These are phyloP conservation scores for Tor tambroides DNA, from an alignment of 2,113 vertebrate genomes.

Conservation along the genomic window DNA sequence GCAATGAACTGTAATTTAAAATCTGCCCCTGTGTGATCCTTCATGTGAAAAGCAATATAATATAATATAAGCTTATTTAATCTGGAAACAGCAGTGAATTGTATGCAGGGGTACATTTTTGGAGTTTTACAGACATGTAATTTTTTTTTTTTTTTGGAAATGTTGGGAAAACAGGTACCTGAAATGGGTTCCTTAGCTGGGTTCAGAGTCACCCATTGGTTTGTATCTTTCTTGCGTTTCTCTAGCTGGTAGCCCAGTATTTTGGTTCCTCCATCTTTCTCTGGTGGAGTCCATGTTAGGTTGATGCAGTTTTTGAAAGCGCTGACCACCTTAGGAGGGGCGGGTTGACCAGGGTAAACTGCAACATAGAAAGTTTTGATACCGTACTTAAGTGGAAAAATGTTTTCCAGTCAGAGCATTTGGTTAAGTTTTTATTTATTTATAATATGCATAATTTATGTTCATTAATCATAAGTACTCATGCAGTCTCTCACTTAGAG, in stretches of 20 bases:
- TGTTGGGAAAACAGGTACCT: constrained; percentile 66
- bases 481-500: constrained; percentile 75
- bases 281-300: constrained; percentile 79
- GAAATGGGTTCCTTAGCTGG: constrained; percentile 69
- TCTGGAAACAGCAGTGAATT: not conserved
- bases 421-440: not conserved
- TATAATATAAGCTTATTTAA: not conserved
- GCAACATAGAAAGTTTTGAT: constrained; percentile 10
- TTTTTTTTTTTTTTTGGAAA: not conserved
- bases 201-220: constrained; percentile 78
- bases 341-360: constrained; percentile 81
- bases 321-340: constrained; percentile 75
- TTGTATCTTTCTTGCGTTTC: constrained; percentile 83
- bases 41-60: not conserved
- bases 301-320: constrained; percentile 77
- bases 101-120: too few species aligned
- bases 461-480: not conserved
- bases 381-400: not conserved
- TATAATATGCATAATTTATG: not conserved
- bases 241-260: constrained; percentile 84
- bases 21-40: not conserved
- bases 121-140: not conserved
- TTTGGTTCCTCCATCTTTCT: constrained; percentile 69
- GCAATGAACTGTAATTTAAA: not conserved
- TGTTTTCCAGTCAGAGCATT: not conserved